Evolutionary conservation across 2,888 invertebrate genomes (phyloP).

Genomic region (Acanthacorydalis orientalis): DNA sequence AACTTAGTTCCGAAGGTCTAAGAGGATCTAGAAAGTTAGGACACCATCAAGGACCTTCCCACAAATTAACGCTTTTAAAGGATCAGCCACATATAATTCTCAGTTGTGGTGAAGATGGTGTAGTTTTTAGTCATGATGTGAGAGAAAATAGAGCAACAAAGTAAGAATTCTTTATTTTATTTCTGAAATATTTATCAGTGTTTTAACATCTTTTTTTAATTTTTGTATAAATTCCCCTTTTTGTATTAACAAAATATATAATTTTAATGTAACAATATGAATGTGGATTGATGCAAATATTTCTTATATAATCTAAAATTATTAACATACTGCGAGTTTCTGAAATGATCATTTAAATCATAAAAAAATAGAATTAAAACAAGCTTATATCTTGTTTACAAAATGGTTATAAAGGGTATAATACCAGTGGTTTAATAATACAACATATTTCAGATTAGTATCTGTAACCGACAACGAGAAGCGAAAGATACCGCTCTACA

Average conservation of each 20-base stretch:
- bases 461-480: slow-evolving; percentile 36
- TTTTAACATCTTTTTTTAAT: not conserved
- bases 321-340: too few relatives aligned
- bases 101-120: slow-evolving; percentile 80
- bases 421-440: too few relatives aligned
- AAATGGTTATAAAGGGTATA: too few relatives aligned
- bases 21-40: slow-evolving; percentile 35
- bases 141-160: slow-evolving; percentile 48
- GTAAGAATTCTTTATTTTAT: slow-evolving; percentile 22
- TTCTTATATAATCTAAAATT: not conserved
- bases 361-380: too few relatives aligned
- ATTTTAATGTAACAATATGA: slow-evolving; percentile 9
- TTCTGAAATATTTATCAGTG: not conserved
- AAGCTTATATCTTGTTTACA: too few relatives aligned
- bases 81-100: slow-evolving; percentile 62
- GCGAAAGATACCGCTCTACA: slow-evolving; percentile 63
- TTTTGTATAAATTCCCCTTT: not conserved
- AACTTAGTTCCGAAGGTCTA: slow-evolving; percentile 35
- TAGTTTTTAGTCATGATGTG: slow-evolving; percentile 67
- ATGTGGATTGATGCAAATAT: not conserved
- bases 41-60: slow-evolving; percentile 60
- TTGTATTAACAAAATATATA: not conserved
- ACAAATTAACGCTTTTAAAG: slow-evolving; percentile 65
- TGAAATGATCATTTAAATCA: too few relatives aligned
- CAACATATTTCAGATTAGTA: slow-evolving; percentile 29